Evolutionary conservation across 2,888 invertebrate species (phyloP), one percentile per base, ranked within the genome.

Genomic region (Pachydiplax longipennis): DNA sequence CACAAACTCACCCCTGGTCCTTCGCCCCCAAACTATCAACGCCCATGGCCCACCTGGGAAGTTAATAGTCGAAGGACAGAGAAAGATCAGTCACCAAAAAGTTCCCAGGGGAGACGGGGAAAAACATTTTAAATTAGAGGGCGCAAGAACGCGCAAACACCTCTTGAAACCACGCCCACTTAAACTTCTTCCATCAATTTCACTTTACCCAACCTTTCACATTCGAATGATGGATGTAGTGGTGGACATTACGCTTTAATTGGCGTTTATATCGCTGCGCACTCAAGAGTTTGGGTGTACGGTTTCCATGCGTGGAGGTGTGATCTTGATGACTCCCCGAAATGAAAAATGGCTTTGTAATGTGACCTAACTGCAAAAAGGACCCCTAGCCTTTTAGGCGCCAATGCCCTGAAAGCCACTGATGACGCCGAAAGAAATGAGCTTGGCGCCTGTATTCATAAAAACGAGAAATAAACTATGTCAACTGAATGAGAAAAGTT

Each of bases 291-390:
- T 61, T 12, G 87, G 61, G 87, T 61, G 5, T n/a, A 8, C 18
- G 58, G 87, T 44, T 44, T n/a, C 82, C 25, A 12, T 25, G 13
- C 53, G 18, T 35, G 58, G 25, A 82, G 48, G 82, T 82, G 82
- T 15, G 83, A 13, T 35, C 22, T 18, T 58, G 61, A n/a, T 87
- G 58, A 22, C 35, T 73, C 10, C 25, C 25, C 13, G 25, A n/a
- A 13, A 61, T 87, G 87, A 87, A 87, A 87, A 87, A 87, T 87
- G 87, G 37, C 37, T 87, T 87, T 22, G 87, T 87, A 87, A 87
- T 87, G 61, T 22, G 87, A n/a, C 22, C 87, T 87, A 61, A 87
- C 37, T 61, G 37, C 61, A 37, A 31, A 35, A 83, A 87, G 37
- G 58, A 25, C 13, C 22, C 40, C 58, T 83, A 6, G 58, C 37